These are phyloP conservation scores for Coregonus ussuriensis DNA, from an alignment of 2,797 vertebrate genomes.

Conservation along the genomic window DNA sequence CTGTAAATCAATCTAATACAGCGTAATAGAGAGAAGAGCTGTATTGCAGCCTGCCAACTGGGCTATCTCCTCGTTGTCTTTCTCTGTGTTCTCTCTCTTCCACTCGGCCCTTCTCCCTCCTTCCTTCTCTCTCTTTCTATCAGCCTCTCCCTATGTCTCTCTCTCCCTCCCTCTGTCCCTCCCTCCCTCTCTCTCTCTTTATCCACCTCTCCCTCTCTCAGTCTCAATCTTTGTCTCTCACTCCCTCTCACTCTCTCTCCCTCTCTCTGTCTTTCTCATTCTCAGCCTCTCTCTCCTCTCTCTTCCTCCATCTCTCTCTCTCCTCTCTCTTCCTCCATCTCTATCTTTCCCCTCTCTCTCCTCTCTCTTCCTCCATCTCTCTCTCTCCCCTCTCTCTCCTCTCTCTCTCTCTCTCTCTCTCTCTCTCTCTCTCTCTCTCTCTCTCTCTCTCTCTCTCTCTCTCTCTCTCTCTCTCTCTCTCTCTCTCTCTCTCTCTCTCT, in stretches of 20 bases:
- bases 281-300: constrained; percentile 31
- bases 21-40: constrained; percentile 55
- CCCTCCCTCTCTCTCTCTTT: no score
- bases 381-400: no score
- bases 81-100: background rate
- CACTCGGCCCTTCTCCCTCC: background rate
- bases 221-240: no score
- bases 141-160: no score
- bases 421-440: no score
- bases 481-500: background rate
- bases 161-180: no score
- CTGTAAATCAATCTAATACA: constrained; percentile 65
- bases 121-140: no score
- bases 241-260: background rate
- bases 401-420: no score
- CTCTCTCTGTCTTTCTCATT: background rate
- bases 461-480: background rate
- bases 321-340: background rate
- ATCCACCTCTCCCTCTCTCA: no score
- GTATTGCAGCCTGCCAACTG: constrained; percentile 52
- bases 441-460: background rate
- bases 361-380: no score
- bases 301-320: constrained; percentile 22
- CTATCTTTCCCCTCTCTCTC: no score
- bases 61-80: background rate